A percentile compares a stretch with the other conserved stretches of the same genome.
Evolutionary conservation across 2,888 invertebrate genomes (phyloP).

Genomic region (Gordius sp.): DNA sequence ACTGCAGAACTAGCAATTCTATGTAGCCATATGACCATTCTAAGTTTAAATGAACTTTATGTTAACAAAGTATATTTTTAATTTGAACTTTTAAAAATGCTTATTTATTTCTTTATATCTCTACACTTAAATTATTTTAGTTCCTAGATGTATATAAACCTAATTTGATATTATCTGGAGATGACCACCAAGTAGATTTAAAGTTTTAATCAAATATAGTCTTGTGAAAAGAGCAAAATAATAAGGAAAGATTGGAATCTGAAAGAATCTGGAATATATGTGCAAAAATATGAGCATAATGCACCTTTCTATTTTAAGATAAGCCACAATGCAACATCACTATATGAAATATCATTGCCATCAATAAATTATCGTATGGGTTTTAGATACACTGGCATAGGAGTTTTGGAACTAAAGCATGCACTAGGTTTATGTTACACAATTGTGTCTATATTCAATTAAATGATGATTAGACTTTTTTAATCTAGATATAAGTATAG

Average conservation of each 20-base stretch:
- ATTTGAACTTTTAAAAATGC: neutral
- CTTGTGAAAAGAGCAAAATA: neutral
- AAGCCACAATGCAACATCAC: neutral
- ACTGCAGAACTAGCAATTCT: no score
- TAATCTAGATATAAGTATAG: no score
- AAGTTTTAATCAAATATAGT: neutral
- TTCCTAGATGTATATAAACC: neutral
- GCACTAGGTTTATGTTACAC: no score
- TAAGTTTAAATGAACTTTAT: no score
- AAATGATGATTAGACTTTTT: no score
- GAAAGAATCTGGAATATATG: neutral
- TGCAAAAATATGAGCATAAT: neutral
- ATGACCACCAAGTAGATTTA: neutral
- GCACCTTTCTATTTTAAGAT: neutral
- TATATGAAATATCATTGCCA: conserved; percentile 8
- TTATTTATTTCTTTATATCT: neutral
- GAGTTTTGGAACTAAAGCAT: neutral
- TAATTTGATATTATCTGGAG: conserved; percentile 13
- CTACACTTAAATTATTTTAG: neutral
- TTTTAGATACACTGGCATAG: neutral
- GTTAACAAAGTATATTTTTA: no score
- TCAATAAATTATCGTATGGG: conserved; percentile 10
- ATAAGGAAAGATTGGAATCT: neutral
- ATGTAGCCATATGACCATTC: no score
- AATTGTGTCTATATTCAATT: no score